A percentile compares a stretch with the other conserved stretches of the same genome.
Evolutionary conservation across 2,113 vertebrate species (phyloP).

Genomic region (Ginglymostoma cirratum): DNA sequence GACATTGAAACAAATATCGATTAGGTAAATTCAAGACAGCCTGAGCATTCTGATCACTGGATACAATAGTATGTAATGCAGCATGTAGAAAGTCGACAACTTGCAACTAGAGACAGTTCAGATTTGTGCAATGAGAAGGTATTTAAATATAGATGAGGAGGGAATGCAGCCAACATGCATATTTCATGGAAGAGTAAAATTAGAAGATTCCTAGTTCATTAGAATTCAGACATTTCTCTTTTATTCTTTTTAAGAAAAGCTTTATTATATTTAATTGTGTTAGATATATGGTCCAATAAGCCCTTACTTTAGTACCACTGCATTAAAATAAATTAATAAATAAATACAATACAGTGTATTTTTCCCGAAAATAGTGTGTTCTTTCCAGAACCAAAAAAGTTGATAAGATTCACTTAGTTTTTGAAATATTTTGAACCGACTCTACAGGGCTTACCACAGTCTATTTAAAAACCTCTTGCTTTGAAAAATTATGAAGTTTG

Average conservation of each 20-base stretch:
- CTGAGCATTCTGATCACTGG: neutral
- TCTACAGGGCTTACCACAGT: neutral
- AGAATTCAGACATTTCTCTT: constrained; percentile 21
- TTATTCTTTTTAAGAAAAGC: neutral
- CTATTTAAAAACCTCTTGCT: neutral
- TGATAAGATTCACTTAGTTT: neutral
- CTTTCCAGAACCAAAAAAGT: constrained; percentile 1
- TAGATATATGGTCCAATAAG: neutral
- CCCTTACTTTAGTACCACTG: neutral
- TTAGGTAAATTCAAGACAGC: constrained; percentile 20
- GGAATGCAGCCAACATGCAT: constrained; percentile 28
- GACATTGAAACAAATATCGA: constrained; percentile 22
- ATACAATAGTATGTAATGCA: neutral
- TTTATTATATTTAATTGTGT: constrained; percentile 21
- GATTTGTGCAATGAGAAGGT: neutral
- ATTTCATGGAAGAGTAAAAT: constrained; percentile 35
- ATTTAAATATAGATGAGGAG: constrained; percentile 30
- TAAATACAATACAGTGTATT: neutral
- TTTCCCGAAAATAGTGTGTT: no score
- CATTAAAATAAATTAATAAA: constrained; percentile 17
- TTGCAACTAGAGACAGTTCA: constrained; percentile 20
- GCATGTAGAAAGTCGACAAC: neutral
- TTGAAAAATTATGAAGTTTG: neutral
- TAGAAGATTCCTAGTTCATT: constrained; percentile 9
- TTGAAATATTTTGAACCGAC: neutral